Base-by-base conservation (phyloP, 2,797 vertebrate genomes). In the Sparus aurata region DNA sequence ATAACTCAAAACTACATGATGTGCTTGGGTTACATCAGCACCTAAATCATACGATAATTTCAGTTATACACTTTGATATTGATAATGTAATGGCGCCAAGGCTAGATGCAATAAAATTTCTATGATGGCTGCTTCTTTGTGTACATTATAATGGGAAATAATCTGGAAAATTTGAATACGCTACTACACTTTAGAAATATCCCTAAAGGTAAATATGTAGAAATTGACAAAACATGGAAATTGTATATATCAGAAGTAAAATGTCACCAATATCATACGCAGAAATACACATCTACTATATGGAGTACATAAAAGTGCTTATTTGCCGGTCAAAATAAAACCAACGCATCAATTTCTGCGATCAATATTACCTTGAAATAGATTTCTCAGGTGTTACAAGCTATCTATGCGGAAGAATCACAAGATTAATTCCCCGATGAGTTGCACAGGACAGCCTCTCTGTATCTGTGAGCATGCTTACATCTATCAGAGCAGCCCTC, bases 401-500 rank as follows among this genome's bases (percentile, higher is more conserved):
- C 20, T 58, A 2, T n/a, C 30, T 30, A 57, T 47, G 4, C 2
- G 5, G 16, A 50, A 9, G 34, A 45, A 43, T 73, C 5, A 58
- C 23, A 23, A 57, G 38, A 34, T 34, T 34, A 34, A 45, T 30
- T 22, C 12, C 72, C 12, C 22, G 16, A 49, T 73, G 41, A 38
- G 15, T 46, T 61, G 8, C 25, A 66, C 6, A 23, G 12, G 25
- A 59, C 0, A 38, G 46, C 46, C 38, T 62, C 54, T 73, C 43
- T 58, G 2, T 85, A 47, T 34, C 30, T 61, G 13, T 67, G 65
- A 80, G 78, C 80, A 65, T 50, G 49, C 41, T 67, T 45, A 34
- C 34, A 91, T 94, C 74, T 85, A 88, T 93, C 84, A 91, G 69
- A 65, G 64, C 38, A 73, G 47, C 53, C 60, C 77, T 77, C 59